Evolutionary conservation across 2,888 invertebrate species (phyloP).

Genomic region (Dyspetes luteomarginatus): DNA sequence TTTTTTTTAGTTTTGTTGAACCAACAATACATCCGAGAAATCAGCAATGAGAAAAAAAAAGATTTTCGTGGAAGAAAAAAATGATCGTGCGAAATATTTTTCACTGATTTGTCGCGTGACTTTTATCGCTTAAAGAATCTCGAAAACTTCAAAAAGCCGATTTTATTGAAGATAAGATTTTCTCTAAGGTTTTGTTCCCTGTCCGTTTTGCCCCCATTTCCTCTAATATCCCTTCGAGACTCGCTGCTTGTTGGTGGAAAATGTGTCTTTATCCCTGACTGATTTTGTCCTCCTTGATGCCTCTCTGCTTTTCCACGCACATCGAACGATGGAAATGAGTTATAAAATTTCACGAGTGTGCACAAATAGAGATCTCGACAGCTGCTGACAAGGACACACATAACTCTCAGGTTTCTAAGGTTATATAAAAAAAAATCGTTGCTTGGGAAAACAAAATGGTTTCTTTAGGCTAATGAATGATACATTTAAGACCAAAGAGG

Average conservation of each 20-base stretch:
- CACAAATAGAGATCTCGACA: not conserved
- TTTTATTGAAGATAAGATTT: too few species aligned
- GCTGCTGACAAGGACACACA: not conserved
- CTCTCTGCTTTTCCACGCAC: not conserved
- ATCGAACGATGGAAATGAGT: constrained; percentile 30
- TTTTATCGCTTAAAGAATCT: too few species aligned
- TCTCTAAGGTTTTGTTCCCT: too few species aligned
- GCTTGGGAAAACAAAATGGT: not conserved
- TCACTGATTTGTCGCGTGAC: too few species aligned
- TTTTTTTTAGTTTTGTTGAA: too few species aligned
- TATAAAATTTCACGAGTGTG: constrained; percentile 35
- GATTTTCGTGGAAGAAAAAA: too few species aligned
- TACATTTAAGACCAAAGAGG: not conserved
- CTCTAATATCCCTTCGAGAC: constrained; percentile 21
- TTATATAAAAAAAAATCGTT: not conserved
- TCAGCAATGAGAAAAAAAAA: too few species aligned
- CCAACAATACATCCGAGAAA: too few species aligned
- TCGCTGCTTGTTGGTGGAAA: constrained; percentile 36
- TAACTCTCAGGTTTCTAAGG: not conserved
- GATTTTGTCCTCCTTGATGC: constrained; percentile 3
- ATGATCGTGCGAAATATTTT: too few species aligned
- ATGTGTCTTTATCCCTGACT: constrained; percentile 51
- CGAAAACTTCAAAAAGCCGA: too few species aligned
- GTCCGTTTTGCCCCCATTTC: constrained; percentile 18
- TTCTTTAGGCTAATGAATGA: not conserved